A percentile compares a stretch with the other conserved stretches of the same genome.
Conservation (phyloP, 2,888 invertebrate species). For the Callinectes sapidus region DNA sequence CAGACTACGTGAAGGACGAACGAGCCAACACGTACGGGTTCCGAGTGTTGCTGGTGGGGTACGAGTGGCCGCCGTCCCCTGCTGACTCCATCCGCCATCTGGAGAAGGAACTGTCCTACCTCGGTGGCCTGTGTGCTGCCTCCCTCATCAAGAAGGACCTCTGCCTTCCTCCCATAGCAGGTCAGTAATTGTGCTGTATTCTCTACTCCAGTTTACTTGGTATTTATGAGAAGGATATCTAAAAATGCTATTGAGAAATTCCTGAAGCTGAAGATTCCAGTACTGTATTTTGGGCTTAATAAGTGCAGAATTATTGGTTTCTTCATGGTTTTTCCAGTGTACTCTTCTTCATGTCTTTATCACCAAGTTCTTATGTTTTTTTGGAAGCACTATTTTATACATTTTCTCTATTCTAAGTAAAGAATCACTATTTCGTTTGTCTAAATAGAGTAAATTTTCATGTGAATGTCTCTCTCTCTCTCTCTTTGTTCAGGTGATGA, state of each 20-base stretch:
- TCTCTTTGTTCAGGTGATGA: constrained; percentile 76
- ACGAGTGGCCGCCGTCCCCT: constrained; percentile 77
- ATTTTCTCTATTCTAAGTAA: background rate
- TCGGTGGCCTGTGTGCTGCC: constrained; percentile 93
- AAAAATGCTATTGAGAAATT: background rate
- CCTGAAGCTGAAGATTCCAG: too few species aligned
- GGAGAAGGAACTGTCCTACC: constrained; percentile 92
- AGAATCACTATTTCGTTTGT: background rate
- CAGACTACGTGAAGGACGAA: constrained; percentile 94
- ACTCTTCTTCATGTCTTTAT: too few species aligned
- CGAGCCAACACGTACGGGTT: constrained; percentile 87
- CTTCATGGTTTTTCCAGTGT: too few species aligned
- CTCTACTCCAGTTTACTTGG: background rate
- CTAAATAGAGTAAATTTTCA: background rate
- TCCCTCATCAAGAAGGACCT: constrained; percentile 91
- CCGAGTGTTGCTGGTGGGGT: constrained; percentile 90
- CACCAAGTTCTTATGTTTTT: background rate
- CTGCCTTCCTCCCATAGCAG: constrained; percentile 79
- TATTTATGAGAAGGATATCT: background rate
- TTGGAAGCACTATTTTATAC: background rate
- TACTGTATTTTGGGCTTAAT: too few species aligned
- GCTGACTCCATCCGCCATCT: constrained; percentile 82
- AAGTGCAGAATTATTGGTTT: too few species aligned
- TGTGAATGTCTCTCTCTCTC: background rate
- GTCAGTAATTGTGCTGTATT: constrained; percentile 40